These are phyloP conservation scores for Ridgeia piscesae DNA, from an alignment of 1,140 invertebrate species.

Conservation along the genomic window DNA sequence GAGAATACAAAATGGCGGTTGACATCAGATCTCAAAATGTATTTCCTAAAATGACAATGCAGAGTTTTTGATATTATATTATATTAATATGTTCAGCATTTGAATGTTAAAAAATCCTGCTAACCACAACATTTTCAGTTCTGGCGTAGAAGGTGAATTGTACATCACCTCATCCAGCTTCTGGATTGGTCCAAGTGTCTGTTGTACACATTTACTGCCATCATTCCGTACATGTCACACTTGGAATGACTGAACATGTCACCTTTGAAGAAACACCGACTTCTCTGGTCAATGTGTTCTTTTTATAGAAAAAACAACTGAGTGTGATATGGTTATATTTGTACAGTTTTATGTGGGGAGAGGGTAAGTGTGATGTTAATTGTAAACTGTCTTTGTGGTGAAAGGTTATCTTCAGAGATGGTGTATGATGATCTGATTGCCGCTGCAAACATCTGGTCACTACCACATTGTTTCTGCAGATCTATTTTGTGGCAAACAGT, in stretches of 20 bases:
- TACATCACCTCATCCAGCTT: neutral
- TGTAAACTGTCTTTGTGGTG: neutral
- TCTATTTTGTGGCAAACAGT: too few species aligned
- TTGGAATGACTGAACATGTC: neutral
- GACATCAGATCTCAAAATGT: too few species aligned
- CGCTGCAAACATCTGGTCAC: neutral
- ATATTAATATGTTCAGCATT: too few species aligned
- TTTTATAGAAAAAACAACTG: neutral
- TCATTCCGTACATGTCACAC: neutral
- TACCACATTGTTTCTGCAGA: neutral
- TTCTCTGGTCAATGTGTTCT: neutral
- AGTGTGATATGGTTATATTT: too few species aligned
- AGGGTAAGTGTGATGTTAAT: neutral
- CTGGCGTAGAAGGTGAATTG: too few species aligned
- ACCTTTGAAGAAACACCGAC: neutral
- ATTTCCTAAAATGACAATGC: too few species aligned
- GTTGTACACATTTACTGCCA: neutral
- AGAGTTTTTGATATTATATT: too few species aligned
- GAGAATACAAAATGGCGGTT: too few species aligned
- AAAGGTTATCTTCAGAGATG: neutral
- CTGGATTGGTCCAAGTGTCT: neutral
- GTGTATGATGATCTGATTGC: neutral
- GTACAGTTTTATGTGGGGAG: neutral
- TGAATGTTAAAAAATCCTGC: too few species aligned
- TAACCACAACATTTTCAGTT: too few species aligned